Evolutionary conservation across 2,888 invertebrate species (phyloP).

Genomic region (Philhelius pedissequus): DNA sequence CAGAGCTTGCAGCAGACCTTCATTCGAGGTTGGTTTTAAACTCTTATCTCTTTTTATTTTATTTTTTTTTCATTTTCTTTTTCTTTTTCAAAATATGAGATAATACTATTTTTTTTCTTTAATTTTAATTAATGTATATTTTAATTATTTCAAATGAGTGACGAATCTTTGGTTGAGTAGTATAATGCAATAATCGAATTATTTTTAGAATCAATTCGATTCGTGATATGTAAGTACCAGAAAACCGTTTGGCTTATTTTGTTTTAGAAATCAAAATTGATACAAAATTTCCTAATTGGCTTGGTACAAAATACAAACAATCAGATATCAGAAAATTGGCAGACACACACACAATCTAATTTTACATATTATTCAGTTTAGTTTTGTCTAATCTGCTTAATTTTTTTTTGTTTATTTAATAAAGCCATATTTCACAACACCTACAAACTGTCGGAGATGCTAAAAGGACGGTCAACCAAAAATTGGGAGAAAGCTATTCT

Average conservation of each 20-base stretch:
- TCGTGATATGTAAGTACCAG: conserved; percentile 75
- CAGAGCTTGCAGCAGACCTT: conserved; percentile 47
- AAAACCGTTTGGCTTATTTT: conserved; percentile 71
- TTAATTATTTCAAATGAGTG: conserved; percentile 19
- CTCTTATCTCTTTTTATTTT: conserved; percentile 14
- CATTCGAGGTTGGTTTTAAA: conserved; percentile 40
- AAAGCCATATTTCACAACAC: conserved; percentile 76
- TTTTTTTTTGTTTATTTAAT: neutral
- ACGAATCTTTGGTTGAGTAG: neutral
- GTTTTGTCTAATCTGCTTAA: neutral
- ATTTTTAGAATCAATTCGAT: conserved; percentile 69
- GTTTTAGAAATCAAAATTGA: conserved; percentile 40
- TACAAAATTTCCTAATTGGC: conserved; percentile 73
- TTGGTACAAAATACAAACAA: conserved; percentile 69
- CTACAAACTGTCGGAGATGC: conserved; percentile 76
- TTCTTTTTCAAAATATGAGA: neutral
- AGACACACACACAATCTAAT: neutral
- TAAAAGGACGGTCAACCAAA: conserved; percentile 71
- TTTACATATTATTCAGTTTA: neutral
- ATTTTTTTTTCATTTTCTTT: no score
- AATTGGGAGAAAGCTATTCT: conserved; percentile 46
- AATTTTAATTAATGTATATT: conserved; percentile 18
- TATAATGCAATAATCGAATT: neutral
- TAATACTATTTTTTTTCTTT: neutral
- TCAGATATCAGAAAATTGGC: conserved; percentile 49